These are phyloP conservation scores for Elgaria multicarinata DNA, from an alignment of 2,113 vertebrate genomes.

Conservation along the genomic window DNA sequence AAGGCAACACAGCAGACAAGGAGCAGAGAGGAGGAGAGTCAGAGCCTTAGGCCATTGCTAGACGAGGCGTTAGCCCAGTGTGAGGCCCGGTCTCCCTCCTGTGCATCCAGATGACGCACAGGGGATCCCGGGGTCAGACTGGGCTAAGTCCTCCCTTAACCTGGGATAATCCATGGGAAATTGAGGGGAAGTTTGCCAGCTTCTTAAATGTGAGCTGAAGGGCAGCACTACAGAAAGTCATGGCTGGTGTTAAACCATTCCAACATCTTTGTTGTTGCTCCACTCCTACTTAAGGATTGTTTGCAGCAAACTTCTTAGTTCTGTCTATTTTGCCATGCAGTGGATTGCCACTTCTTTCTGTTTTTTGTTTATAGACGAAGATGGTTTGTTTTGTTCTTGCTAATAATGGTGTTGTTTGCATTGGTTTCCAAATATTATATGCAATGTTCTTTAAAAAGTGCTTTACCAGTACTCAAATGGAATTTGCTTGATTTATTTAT, in stretches of 20 bases:
- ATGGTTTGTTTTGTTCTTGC: background rate
- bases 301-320: background rate
- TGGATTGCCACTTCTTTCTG: background rate
- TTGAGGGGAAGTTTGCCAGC: background rate
- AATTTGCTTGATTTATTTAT: background rate
- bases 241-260: background rate
- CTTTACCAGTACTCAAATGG: background rate
- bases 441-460: background rate
- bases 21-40: too few species aligned
- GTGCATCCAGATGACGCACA: too few species aligned
- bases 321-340: background rate
- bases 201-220: background rate
- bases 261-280: background rate
- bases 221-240: background rate
- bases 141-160: too few species aligned
- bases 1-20: too few species aligned
- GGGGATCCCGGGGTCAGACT: too few species aligned
- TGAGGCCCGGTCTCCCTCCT: too few species aligned
- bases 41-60: too few species aligned
- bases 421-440: background rate
- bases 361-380: background rate
- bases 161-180: background rate
- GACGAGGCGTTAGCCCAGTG: too few species aligned
- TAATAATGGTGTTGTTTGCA: background rate
- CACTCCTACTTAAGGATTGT: too few species aligned